Conservation (phyloP, 2,797 vertebrate genomes). For the Phrynocephalus vlangalii region DNA sequence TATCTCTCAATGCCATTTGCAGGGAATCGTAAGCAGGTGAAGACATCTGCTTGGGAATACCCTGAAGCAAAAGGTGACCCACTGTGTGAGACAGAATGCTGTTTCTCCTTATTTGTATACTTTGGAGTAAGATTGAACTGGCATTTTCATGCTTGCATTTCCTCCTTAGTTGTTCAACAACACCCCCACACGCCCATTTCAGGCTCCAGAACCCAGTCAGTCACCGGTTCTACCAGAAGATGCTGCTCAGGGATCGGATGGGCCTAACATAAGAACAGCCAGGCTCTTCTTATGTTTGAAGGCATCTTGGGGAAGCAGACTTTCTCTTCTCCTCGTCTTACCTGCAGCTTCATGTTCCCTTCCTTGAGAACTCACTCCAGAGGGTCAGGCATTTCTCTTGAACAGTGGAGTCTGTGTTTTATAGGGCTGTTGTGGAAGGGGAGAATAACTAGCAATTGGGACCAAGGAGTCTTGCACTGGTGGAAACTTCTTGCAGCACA, state of each 20-base stretch:
- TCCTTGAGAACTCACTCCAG: neutral
- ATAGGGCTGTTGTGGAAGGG: neutral
- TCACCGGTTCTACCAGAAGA: constrained; percentile 68
- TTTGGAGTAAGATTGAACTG: neutral
- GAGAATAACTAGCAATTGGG: neutral
- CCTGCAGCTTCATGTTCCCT: neutral
- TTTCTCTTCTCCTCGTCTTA: neutral
- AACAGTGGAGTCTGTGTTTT: neutral
- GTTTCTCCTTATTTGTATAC: rapidly evolving
- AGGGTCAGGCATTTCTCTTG: neutral
- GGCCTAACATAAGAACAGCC: neutral
- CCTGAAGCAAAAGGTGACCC: too few relatives aligned
- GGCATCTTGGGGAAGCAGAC: neutral
- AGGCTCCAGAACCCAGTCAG: constrained; percentile 44
- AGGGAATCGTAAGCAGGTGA: too few relatives aligned
- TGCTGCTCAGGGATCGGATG: constrained; percentile 29
- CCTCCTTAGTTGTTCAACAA: constrained; percentile 68
- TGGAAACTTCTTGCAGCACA: neutral
- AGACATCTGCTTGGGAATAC: too few relatives aligned
- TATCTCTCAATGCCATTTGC: too few relatives aligned
- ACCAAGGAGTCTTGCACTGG: neutral
- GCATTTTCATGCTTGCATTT: neutral
- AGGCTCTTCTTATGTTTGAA: neutral
- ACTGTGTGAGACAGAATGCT: too few relatives aligned
- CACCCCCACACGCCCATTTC: constrained; percentile 55